Conservation (phyloP, 1,140 invertebrate species). For the Neuroterus valhalla region DNA sequence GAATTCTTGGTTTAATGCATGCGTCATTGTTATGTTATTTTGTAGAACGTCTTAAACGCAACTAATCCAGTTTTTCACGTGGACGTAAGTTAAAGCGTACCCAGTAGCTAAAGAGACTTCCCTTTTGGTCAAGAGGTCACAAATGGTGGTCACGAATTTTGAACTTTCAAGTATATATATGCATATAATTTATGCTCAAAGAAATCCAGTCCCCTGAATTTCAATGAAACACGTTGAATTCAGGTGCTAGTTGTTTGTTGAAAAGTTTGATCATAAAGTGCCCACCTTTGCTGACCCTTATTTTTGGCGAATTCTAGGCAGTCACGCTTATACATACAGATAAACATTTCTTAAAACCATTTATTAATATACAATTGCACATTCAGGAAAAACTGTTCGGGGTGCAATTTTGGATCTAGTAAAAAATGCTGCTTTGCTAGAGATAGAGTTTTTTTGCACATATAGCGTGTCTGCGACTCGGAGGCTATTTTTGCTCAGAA, state of each 20-base stretch:
- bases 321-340: conserved; percentile 54
- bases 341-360: conserved; percentile 27
- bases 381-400: not conserved
- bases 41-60: conserved; percentile 75
- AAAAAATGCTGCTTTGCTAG: conserved; percentile 64
- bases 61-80: conserved; percentile 76
- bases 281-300: not conserved
- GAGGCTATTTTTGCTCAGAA: conserved; percentile 32
- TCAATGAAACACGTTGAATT: too few species aligned
- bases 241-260: too few species aligned
- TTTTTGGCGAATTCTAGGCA: conserved; percentile 56
- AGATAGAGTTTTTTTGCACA: conserved; percentile 36
- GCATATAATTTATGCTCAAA: too few species aligned
- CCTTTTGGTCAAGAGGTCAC: not conserved
- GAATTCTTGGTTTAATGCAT: conserved; percentile 67
- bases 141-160: too few species aligned
- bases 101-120: conserved; percentile 64
- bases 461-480: conserved; percentile 22
- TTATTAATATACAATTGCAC: not conserved
- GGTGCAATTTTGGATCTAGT: conserved; percentile 41
- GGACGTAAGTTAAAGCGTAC: conserved; percentile 74
- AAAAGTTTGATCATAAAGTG: too few species aligned
- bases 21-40: conserved; percentile 73
- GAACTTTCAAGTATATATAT: too few species aligned
- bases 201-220: too few species aligned